A percentile compares a stretch with the other conserved stretches of the same genome.
Evolutionary conservation across 2,113 vertebrate species (phyloP).

Genomic region (Leptodactylus fuscus): DNA sequence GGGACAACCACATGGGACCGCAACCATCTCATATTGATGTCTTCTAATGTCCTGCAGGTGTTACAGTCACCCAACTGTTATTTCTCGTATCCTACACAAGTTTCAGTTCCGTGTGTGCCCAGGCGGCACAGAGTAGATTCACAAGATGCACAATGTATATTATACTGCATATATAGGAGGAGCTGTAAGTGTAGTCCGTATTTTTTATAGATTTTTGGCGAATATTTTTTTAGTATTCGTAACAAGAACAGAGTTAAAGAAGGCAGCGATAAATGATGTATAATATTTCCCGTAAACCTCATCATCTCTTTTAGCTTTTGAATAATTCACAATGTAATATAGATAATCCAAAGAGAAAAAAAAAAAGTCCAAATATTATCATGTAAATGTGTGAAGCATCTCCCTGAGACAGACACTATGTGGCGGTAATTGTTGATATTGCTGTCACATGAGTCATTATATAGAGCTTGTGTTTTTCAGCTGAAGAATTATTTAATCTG

Average conservation of each 20-base stretch:
- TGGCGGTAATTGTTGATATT: conserved; percentile 28
- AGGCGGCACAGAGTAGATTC: too few species aligned
- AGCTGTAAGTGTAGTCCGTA: too few species aligned
- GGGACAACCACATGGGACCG: too few species aligned
- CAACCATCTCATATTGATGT: too few species aligned
- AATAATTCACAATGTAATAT: conserved; percentile 54
- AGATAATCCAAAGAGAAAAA: conserved; percentile 26
- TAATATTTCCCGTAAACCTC: conserved; percentile 46
- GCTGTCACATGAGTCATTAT: neutral
- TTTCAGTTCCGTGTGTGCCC: too few species aligned
- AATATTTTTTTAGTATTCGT: too few species aligned
- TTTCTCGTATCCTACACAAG: too few species aligned
- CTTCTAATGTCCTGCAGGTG: too few species aligned
- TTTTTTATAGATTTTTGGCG: too few species aligned
- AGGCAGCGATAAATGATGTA: conserved; percentile 9
- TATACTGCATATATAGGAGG: too few species aligned
- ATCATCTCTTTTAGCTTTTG: conserved; percentile 39
- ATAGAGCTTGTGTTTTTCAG: neutral
- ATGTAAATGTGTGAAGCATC: neutral
- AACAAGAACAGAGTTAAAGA: neutral
- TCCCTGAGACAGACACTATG: neutral
- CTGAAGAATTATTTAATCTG: conserved; percentile 15
- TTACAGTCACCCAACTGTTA: too few species aligned
- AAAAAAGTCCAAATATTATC: conserved; percentile 21
- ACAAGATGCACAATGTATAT: too few species aligned